Percentiles rank a stretch among this genome's conserved stretches.
These are phyloP conservation scores for Cheiracanthium punctorium DNA, from an alignment of 2,888 invertebrate species.

Conservation along the genomic window DNA sequence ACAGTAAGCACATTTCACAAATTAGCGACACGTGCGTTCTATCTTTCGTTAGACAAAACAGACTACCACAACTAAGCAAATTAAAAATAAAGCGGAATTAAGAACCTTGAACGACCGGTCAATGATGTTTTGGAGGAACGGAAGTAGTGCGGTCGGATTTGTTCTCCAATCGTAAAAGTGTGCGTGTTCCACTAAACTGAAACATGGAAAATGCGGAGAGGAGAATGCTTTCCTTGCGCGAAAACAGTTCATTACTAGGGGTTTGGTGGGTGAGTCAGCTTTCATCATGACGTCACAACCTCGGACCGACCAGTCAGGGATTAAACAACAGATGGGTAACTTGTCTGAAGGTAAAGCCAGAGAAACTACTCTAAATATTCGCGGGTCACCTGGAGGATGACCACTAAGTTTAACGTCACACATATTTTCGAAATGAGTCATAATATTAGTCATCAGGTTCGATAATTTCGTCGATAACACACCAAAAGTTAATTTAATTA, in stretches of 20 bases:
- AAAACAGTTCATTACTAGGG: conserved; percentile 6
- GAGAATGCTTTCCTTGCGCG: background rate
- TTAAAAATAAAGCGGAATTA: too few species aligned
- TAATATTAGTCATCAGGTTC: background rate
- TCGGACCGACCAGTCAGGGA: conserved; percentile 23
- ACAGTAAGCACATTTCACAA: too few species aligned
- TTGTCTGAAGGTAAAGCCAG: conserved; percentile 30
- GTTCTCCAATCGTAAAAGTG: too few species aligned
- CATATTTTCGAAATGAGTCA: conserved; percentile 31
- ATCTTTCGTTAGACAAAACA: too few species aligned
- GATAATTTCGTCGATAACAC: too few species aligned
- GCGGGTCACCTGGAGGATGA: conserved; percentile 41
- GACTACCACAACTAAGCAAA: too few species aligned
- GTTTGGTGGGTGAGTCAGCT: background rate
- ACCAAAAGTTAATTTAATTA: too few species aligned
- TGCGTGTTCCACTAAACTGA: background rate
- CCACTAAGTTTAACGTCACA: conserved; percentile 1
- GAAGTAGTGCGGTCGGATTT: too few species aligned
- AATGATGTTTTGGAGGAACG: too few species aligned
- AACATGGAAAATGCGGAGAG: conserved; percentile 1
- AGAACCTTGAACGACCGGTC: too few species aligned
- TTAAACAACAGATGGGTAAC: conserved; percentile 28
- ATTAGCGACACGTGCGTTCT: too few species aligned
- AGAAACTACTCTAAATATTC: conserved; percentile 4
- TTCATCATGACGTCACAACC: conserved; percentile 13